Conservation (phyloP, 2,797 vertebrate genomes). For the Leucoraja ocellata region DNA sequence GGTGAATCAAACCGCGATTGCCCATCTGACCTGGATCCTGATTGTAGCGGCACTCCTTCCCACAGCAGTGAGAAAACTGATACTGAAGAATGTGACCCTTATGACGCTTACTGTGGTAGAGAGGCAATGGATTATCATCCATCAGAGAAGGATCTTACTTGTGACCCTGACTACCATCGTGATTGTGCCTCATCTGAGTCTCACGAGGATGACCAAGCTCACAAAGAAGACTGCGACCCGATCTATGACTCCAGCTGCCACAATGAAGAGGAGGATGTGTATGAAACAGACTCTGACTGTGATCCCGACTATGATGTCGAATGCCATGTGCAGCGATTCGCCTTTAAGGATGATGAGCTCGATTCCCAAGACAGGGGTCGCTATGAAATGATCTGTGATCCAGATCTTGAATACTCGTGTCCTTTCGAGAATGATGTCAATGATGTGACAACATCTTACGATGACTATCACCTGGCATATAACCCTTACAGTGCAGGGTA, state of each 20-base stretch:
- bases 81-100: not conserved
- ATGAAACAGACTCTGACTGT: constrained; percentile 52
- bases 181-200: constrained; percentile 55
- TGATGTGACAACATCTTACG: constrained; percentile 29
- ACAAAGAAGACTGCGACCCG: constrained; percentile 51
- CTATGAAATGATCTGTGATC: constrained; percentile 36
- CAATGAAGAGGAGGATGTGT: constrained; percentile 45
- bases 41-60: constrained; percentile 45
- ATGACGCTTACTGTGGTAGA: constrained; percentile 1
- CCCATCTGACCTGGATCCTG: constrained; percentile 57
- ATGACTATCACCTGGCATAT: not conserved
- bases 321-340: constrained; percentile 53
- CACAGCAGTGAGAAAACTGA: not conserved
- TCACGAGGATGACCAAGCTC: constrained; percentile 24
- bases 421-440: constrained; percentile 22
- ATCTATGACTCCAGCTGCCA: constrained; percentile 55
- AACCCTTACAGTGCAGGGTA: constrained; percentile 24
- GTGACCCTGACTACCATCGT: constrained; percentile 66
- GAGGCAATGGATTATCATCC: not conserved
- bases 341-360: constrained; percentile 57
- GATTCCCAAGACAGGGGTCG: constrained; percentile 13
- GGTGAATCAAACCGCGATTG: constrained; percentile 48
- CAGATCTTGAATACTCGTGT: constrained; percentile 27
- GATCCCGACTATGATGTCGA: constrained; percentile 41
- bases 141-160: constrained; percentile 41